phyloP scores from a whole-genome alignment of 2,797 vertebrate genomes.

The Phrynocephalus guinanensis region DNA sequence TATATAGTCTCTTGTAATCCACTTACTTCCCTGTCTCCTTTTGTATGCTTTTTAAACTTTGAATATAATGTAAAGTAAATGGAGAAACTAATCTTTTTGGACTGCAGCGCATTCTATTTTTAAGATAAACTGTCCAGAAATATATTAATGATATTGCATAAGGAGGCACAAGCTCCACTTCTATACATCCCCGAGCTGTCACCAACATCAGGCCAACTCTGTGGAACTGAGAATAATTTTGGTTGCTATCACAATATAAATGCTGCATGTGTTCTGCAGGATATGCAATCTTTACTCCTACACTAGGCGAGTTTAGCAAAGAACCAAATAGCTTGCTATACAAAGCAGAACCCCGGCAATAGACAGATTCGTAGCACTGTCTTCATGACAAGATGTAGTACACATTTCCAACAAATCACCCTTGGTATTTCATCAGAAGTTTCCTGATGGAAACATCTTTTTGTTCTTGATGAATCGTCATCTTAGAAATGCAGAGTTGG shows the following conservation, averaged over 20 bases:
- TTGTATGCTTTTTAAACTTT: neutral
- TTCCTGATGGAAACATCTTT: neutral
- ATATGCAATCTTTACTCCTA: neutral
- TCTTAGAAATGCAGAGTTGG: too few species aligned
- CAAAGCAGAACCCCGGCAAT: neutral
- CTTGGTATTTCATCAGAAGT: neutral
- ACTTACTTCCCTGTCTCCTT: conserved; percentile 14
- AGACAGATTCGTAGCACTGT: neutral
- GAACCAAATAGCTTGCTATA: neutral
- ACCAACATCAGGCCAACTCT: neutral
- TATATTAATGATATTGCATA: neutral
- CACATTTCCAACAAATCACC: neutral
- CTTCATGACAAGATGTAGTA: neutral
- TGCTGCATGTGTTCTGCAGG: too few species aligned
- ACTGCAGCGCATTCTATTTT: neutral
- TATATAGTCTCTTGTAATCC: conserved; percentile 7
- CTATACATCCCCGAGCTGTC: neutral
- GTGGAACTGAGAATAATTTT: too few species aligned
- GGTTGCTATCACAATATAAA: too few species aligned
- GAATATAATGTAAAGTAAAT: conserved; percentile 11
- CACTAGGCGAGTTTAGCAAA: neutral
- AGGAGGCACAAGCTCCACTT: neutral
- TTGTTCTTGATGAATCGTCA: too few species aligned
- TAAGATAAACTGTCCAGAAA: neutral
- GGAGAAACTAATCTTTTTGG: neutral